Evolutionary conservation across 2,113 vertebrate genomes (phyloP), one percentile per base, ranked within the genome.

Genomic region (Conger conger): DNA sequence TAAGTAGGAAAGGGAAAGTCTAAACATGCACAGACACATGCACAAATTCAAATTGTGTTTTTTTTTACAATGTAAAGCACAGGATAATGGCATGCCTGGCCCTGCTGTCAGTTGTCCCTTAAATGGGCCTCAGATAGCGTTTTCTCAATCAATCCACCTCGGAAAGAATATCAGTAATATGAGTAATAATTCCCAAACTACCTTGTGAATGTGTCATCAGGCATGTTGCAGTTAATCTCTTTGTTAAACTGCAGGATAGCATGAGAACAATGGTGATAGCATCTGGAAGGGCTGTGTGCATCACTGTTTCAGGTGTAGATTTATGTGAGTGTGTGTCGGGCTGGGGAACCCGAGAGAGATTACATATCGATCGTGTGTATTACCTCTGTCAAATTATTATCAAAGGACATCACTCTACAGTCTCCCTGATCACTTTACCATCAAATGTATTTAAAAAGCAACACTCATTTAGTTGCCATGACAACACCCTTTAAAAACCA

Each of bases 21-120:
- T 82, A 88, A 81, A 84, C 30, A 76, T 36, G 17, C 7, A 82
- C 81, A 83, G 73, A 84, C 80, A 82, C 27, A 83, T 79, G 33
- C 18, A 81, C 78, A 87, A 87, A 91, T 91, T 79, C 84, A 80
- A 88, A 90, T 60, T 50, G 27, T 85, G 76, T 77, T 83, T 85
- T 86, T 88, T 86, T 86, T 88, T 86, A 60, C 83, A 88, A 82
- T 83, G 90, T 92, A 85, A 91, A 33, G 79, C 53, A 86, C 86
- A 90, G 88, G 79, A 88, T 90, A 87, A 76, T 84, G 80, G n/a
- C 45, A 45, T 83, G 79, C 33, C 88, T 81, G 86, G 84, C 86
- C 83, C 86, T 83, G 60, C 85, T 87, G 87, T 90, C 88, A 90
- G 88, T 93, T 90, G 91, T 82, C 42, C 54, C 35, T 81, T 83